Conservation (phyloP, 2,113 vertebrate species). For the Pampusana beccarii region DNA sequence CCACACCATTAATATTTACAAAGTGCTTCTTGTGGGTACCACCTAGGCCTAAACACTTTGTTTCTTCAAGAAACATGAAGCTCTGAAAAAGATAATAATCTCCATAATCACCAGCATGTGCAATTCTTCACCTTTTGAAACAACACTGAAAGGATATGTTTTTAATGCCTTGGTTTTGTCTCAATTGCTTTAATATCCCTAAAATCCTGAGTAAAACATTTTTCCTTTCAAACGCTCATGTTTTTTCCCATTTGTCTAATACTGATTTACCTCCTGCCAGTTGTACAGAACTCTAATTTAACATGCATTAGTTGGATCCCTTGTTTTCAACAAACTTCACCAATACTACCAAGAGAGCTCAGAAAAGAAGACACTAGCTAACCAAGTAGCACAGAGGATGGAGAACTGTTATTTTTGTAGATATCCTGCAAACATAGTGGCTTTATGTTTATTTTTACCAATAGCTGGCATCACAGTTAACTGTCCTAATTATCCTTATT, state of each 20-base stretch:
- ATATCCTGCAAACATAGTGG: not conserved
- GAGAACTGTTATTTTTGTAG: not conserved
- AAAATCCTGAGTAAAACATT: not conserved
- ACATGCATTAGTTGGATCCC: not conserved
- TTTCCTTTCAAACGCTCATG: not conserved
- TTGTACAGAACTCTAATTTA: not conserved
- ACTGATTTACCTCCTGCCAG: not conserved
- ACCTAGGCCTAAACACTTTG: not conserved
- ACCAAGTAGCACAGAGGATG: not conserved
- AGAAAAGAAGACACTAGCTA: not conserved
- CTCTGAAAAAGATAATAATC: not conserved
- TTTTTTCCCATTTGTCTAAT: not conserved
- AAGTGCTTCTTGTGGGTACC: not conserved
- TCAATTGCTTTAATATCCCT: not conserved
- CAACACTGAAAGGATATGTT: not conserved
- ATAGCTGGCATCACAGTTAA: not conserved
- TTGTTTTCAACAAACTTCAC: not conserved
- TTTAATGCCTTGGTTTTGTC: not conserved
- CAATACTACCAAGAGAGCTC: not conserved
- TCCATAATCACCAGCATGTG: not conserved
- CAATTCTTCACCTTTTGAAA: not conserved
- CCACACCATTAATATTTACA: not conserved
- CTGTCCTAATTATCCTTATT: not conserved
- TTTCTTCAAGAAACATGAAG: not conserved
- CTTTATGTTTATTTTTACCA: not conserved